These are phyloP conservation scores for Geotrypetes seraphini DNA, from an alignment of 2,797 vertebrate genomes.

Conservation along the genomic window DNA sequence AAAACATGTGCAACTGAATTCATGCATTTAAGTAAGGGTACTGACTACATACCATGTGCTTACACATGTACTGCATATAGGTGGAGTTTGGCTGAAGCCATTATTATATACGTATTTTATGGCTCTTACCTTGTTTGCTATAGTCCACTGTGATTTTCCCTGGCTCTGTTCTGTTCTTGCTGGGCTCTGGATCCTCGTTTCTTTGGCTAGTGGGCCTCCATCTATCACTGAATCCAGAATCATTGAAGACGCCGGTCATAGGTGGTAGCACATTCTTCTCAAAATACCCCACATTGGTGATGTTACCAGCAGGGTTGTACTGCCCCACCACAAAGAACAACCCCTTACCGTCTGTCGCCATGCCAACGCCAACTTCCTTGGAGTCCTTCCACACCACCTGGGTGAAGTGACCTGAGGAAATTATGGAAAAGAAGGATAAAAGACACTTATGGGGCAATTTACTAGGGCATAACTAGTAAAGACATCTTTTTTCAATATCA, in stretches of 20 bases:
- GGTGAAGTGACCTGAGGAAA: constrained; percentile 84
- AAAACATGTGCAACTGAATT: too few relatives aligned
- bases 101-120: too few relatives aligned
- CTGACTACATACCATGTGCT: too few relatives aligned
- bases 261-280: constrained; percentile 85
- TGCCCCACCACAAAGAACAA: constrained; percentile 92
- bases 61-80: too few relatives aligned
- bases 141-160: too few relatives aligned
- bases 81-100: too few relatives aligned
- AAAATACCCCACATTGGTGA: constrained; percentile 89
- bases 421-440: too few relatives aligned
- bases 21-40: too few relatives aligned
- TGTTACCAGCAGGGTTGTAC: constrained; percentile 88
- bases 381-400: constrained; percentile 94
- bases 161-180: background rate
- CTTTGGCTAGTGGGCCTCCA: background rate
- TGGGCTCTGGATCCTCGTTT: background rate
- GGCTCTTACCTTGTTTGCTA: too few relatives aligned
- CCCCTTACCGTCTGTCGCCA: constrained; percentile 79
- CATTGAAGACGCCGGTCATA: background rate
- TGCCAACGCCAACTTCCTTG: constrained; percentile 83
- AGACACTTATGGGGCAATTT: too few relatives aligned
- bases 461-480: too few relatives aligned
- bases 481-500: too few relatives aligned
- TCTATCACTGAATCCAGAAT: background rate